Evolutionary conservation across 2,113 vertebrate species (phyloP).

Genomic region (Nyctereutes procyonoides): DNA sequence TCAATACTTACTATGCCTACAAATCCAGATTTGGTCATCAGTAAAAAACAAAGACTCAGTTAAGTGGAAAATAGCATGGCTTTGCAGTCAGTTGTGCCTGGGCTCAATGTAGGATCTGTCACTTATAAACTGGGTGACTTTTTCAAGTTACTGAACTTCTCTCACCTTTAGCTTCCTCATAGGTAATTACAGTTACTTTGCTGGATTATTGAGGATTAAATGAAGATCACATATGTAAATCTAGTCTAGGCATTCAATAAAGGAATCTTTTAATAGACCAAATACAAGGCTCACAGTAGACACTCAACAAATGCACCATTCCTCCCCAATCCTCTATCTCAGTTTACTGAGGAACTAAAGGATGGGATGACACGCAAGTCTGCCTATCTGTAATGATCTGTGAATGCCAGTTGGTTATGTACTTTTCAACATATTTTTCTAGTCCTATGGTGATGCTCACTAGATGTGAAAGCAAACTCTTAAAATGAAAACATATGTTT

Average conservation of each 20-base stretch:
- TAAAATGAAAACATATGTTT: slow-evolving; percentile 62
- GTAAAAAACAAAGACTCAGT: not conserved
- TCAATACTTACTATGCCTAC: not conserved
- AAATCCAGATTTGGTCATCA: not conserved
- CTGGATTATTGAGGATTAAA: not conserved
- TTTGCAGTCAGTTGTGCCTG: not conserved
- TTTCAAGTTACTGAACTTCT: not conserved
- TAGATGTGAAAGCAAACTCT: slow-evolving; percentile 56
- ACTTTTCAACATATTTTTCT: slow-evolving; percentile 59
- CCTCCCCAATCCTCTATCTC: not conserved
- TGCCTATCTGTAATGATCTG: not conserved
- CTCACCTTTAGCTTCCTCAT: not conserved
- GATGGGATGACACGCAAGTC: not conserved
- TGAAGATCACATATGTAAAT: not conserved
- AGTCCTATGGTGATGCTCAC: slow-evolving; percentile 38
- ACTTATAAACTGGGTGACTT: not conserved
- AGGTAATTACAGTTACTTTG: not conserved
- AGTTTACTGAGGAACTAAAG: not conserved
- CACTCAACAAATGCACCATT: not conserved
- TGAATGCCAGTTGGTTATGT: not conserved
- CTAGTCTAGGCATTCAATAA: not conserved
- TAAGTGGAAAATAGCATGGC: not conserved
- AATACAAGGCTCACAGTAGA: not conserved
- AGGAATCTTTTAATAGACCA: slow-evolving; percentile 4
- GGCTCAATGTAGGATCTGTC: not conserved